Evolutionary conservation across 2,113 vertebrate species (phyloP), one percentile per base, ranked within the genome.

Genomic region (Aspiorhynchus laticeps): DNA sequence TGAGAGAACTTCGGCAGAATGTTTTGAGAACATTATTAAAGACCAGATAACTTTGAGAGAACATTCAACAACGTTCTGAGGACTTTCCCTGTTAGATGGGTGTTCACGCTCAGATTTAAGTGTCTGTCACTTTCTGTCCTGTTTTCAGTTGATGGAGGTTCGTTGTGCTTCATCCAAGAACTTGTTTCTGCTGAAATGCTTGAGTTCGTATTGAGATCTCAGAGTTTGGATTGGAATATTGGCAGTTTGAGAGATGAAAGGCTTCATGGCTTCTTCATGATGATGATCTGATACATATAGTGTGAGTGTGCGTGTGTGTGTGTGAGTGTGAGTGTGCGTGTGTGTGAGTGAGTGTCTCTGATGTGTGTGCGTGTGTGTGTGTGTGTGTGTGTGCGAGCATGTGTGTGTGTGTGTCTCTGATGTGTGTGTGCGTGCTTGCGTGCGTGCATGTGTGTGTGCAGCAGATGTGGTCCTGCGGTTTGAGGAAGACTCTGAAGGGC

Each of bases 401-500:
- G 77, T 43, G 65, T 53, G 78, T 33, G 7, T 12, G 63, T 0
- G 43, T 46, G 43, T 36, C 33, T 2, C 33, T 36, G 33, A 3
- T 12, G 43, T 46, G 43, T 46, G 74, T 71, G 85, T 65, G 41
- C 73, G 28, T 69, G 43, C 80, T 41, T 86, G 38, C 56, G 28
- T 28, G n/a, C 69, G 59, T 46, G 38, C 43, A 36, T 78, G 77
- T 46, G 67, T 53, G 79, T 24, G 41, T 8, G 43, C 56, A 56
- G 56, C 56, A 59, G 7, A 59, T 59, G 56, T n/a, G 7, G 8
- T 10, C 56, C 56, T 59, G 56, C 56, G 41, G 36, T 36, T 17
- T 77, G 48, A 48, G 80, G 65, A 84, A 81, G 65, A 91, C 89
- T 74, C 90, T 87, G 90, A 89, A 90, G 83, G 88, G 89, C 86